Evolutionary conservation across 2,888 invertebrate genomes (phyloP), one percentile per base, ranked within the genome.

Genomic region (Cephus runcator): DNA sequence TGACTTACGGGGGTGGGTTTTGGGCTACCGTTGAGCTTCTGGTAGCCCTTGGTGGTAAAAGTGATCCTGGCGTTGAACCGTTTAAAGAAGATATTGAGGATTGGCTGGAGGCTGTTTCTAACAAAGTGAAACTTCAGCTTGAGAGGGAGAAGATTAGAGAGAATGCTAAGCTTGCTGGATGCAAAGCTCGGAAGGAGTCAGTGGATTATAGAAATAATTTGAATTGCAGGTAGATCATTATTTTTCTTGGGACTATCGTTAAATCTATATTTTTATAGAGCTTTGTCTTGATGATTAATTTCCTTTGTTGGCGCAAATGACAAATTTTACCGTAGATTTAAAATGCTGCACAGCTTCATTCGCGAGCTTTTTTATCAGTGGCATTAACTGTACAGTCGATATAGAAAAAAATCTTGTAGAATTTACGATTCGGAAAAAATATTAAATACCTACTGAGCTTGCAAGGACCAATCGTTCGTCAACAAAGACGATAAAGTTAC

Each of bases 11-110:
- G 33, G 93, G 92, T 79, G 92, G 93, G 75, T 94, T 95, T 88
- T 94, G 94, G 94, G 93, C 93, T 75, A 94, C 94, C n/a, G 93
- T 95, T 80, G 94, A 94, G 80, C 92, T 94, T 69, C 92, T 95
- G 0, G 83, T 83, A 69, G 80, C 71, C 9, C 71, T 31, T 12
- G 11, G 81, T 73, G 83, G 81, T 36, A 77, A 79, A 9, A 79
- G 80, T 69, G 56, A 74, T 0, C 77, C 79, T 34, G 69, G 69
- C 11, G 81, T 79, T 1, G 79, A 85, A 71, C 79, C 82, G 9
- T 85, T 85, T 74, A 85, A 85, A 33, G 86, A 86, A 35, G 87
- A 88, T 33, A 82, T 87, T 74, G 88, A 88, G 68, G 87, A 89
- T 73, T 88, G 89, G 89, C 79, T 89, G 73, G 87, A 88, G 68